Evolutionary conservation across 2,888 invertebrate species (phyloP), one percentile per base, ranked within the genome.

Genomic region (Amblyjoppa proteus): DNA sequence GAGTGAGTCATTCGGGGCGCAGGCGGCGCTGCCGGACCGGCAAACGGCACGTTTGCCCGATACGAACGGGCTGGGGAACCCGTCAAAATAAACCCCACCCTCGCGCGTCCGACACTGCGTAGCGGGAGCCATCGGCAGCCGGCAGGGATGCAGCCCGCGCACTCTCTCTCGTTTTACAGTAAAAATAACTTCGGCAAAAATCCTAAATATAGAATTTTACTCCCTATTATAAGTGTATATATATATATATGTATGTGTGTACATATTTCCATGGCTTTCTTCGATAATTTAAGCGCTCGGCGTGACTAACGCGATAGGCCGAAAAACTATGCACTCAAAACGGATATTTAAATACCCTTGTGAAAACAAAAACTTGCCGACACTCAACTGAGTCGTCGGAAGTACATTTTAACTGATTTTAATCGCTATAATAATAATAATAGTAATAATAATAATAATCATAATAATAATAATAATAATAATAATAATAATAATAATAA

Each of bases 71-170:
- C 58, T 28, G 45, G 28, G 58, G 58, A 58, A 68, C 82, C 79
- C 71, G 64, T 81, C 81, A 82, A 84, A 84, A 82, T 82, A 84
- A 84, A 82, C 28, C 69, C 73, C 84, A 81, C 77, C 82, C 81
- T 82, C 77, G 73, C 70, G 75, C 16, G 53, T 58, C 58, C 25
- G 69, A 53, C 53, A 41, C 78, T 20, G 70, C 70, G 16, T 70
- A 45, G 70, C 70, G 70, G 58, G 74, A 69, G 69, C 13, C 45
- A 69, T 41, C 25, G 69, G 69, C 41, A n/a, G 13, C 25, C 38
- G 45, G 69, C 20, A 34, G 58, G 41, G 74, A 61, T 38, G 20
- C 74, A n/a, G 38, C 41, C 41, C 28, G 31, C 13, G 20, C 31
- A 34, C 61, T 76, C 61, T 41, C 34, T 81, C 61, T 61, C 51